A percentile compares a stretch with the other conserved stretches of the same genome.
phyloP scores from a whole-genome alignment of 2,888 invertebrate genomes.

The Parnassius apollo region DNA sequence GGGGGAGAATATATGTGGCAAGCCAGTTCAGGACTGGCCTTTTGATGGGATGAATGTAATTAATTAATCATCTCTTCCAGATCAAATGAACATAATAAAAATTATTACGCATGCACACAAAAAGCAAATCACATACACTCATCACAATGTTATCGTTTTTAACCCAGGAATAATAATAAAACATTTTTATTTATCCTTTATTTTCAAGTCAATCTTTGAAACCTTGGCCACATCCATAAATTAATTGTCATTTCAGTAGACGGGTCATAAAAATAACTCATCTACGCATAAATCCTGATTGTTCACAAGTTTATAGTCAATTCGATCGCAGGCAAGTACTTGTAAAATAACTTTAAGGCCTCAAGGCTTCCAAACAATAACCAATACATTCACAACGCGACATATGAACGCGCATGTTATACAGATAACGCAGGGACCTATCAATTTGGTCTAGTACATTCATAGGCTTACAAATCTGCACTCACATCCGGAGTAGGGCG shows the following conservation, averaged over 20 bases:
- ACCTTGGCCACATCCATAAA: conserved; percentile 64
- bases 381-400: conserved; percentile 35
- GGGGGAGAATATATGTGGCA: no score
- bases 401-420: conserved; percentile 50
- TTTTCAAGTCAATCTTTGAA: conserved; percentile 38
- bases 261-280: conserved; percentile 54
- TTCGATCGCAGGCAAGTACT: conserved; percentile 56
- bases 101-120: no score
- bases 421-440: conserved; percentile 64
- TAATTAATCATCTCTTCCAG: no score
- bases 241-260: conserved; percentile 56
- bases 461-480: conserved; percentile 71
- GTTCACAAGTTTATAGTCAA: conserved; percentile 68
- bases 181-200: conserved; percentile 25
- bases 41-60: no score
- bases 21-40: no score
- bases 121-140: no score
- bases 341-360: conserved; percentile 69
- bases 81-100: no score
- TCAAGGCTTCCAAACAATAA: conserved; percentile 52
- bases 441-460: conserved; percentile 73
- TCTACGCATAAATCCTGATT: conserved; percentile 64
- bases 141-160: not conserved
- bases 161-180: not conserved
- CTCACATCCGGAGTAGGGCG: conserved; percentile 77